Percentiles rank a stretch among this genome's conserved stretches.
Evolutionary conservation across 2,797 vertebrate species (phyloP).

Genomic region (Setipinna tenuifilis): DNA sequence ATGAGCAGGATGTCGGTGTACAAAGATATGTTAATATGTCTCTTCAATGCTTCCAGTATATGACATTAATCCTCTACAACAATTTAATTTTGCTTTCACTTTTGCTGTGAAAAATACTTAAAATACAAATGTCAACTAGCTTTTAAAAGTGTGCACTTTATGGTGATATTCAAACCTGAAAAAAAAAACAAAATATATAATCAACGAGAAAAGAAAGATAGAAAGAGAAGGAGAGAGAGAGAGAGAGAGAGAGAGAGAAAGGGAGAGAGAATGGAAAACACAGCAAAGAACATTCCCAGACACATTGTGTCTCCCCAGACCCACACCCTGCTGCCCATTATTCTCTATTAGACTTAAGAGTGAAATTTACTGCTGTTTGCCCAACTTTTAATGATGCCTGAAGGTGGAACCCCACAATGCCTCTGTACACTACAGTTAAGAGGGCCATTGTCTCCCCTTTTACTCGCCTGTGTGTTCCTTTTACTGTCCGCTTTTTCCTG

Average conservation of each 20-base stretch:
- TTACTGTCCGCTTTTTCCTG: neutral
- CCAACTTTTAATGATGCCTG: slow-evolving; percentile 57
- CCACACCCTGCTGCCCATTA: slow-evolving; percentile 64
- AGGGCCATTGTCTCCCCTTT: slow-evolving; percentile 44
- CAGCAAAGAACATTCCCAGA: slow-evolving; percentile 48
- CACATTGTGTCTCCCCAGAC: slow-evolving; percentile 40
- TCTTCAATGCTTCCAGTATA: neutral
- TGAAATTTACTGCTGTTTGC: slow-evolving; percentile 55
- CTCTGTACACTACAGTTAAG: slow-evolving; percentile 40
- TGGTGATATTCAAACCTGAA: neutral
- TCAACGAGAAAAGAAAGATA: neutral
- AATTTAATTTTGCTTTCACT: neutral
- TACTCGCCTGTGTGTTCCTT: slow-evolving; percentile 35
- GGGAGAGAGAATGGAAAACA: neutral
- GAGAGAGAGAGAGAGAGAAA: neutral
- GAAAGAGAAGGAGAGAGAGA: neutral
- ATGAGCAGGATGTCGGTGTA: neutral
- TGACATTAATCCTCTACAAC: neutral
- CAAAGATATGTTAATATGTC: neutral
- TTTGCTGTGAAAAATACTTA: neutral
- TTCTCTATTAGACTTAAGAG: slow-evolving; percentile 69
- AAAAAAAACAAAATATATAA: neutral
- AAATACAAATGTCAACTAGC: neutral
- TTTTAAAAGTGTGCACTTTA: neutral
- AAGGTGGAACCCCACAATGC: slow-evolving; percentile 50